phyloP scores from a whole-genome alignment of 2,113 vertebrate genomes.

The Bombycilla garrulus region DNA sequence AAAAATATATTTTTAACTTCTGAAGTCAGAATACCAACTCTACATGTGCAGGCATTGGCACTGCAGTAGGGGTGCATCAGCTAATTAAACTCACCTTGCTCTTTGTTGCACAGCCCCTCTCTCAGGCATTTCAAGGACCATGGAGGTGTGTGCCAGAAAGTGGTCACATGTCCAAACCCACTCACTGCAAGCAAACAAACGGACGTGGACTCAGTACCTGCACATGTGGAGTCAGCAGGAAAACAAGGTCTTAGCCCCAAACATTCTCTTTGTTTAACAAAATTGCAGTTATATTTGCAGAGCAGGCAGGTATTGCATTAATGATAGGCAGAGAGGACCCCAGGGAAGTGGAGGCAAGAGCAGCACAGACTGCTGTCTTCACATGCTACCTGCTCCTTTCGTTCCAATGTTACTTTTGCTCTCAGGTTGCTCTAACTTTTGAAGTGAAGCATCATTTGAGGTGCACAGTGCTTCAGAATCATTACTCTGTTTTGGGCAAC shows the following conservation, averaged over 20 bases:
- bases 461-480: neutral
- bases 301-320: neutral
- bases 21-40: neutral
- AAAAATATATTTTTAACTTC: neutral
- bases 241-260: neutral
- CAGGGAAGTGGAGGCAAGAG: neutral
- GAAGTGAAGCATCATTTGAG: neutral
- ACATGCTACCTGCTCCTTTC: neutral
- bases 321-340: neutral
- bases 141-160: neutral
- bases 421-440: neutral
- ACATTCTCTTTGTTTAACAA: neutral
- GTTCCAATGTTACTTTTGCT: neutral
- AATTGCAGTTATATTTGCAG: neutral
- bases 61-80: neutral
- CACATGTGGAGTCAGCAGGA: neutral
- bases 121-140: neutral
- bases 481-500: neutral
- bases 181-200: accelerated
- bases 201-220: neutral
- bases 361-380: neutral
- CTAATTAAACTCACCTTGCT: neutral
- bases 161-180: neutral
- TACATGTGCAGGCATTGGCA: neutral
- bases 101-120: neutral